A percentile compares a stretch with the other conserved stretches of the same genome.
Evolutionary conservation across 2,797 vertebrate species (phyloP).

Genomic region (Gallinago nigripennis): DNA sequence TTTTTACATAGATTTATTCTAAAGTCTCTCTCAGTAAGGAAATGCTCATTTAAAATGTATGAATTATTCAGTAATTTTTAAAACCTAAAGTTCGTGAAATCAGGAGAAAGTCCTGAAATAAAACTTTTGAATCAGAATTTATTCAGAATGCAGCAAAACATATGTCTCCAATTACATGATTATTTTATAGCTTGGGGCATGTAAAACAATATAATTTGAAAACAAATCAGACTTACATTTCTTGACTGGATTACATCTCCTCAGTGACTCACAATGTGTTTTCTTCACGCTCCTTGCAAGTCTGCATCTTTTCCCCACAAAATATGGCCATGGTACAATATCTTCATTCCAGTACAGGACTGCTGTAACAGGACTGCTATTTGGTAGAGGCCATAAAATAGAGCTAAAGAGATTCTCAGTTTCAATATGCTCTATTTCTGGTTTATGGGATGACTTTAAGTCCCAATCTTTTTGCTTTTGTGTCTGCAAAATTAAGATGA

Average conservation of each 20-base stretch:
- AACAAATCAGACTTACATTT: slow-evolving; percentile 52
- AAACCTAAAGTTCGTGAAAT: slow-evolving; percentile 54
- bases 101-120: slow-evolving; percentile 31
- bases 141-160: slow-evolving; percentile 42
- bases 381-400: background rate
- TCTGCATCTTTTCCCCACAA: background rate
- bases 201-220: slow-evolving; percentile 59
- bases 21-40: slow-evolving; percentile 13
- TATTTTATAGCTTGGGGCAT: slow-evolving; percentile 59
- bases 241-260: slow-evolving; percentile 30
- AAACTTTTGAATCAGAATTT: slow-evolving; percentile 54
- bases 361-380: background rate
- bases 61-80: slow-evolving; percentile 62
- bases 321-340: background rate
- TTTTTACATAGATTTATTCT: slow-evolving; percentile 29
- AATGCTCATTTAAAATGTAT: slow-evolving; percentile 48
- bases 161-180: slow-evolving; percentile 62
- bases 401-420: background rate
- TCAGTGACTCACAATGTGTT: slow-evolving; percentile 22
- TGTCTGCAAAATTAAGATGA: background rate
- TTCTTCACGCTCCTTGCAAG: slow-evolving; percentile 5
- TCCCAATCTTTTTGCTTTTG: background rate
- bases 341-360: background rate
- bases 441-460: background rate
- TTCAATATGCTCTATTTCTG: background rate